Conservation (phyloP, 2,113 vertebrate species). For the Coracopsis vasa region DNA sequence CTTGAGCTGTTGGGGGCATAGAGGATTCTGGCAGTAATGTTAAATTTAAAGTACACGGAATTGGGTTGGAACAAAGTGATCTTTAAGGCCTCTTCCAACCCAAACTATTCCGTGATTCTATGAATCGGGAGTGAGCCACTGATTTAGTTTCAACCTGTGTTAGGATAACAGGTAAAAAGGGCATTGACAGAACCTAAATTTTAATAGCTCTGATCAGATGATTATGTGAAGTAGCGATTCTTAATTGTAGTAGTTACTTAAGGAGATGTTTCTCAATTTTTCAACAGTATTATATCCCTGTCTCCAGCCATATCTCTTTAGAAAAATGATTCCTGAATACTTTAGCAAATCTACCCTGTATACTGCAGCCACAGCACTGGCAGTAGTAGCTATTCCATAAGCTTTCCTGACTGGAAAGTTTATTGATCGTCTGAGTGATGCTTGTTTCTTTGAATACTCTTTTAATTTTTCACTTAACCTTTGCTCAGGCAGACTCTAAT, state of each 20-base stretch:
- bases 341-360: neutral
- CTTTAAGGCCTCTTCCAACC: neutral
- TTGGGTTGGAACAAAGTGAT: neutral
- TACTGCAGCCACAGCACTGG: neutral
- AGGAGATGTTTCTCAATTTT: neutral
- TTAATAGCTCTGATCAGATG: neutral
- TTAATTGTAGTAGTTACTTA: neutral
- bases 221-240: neutral
- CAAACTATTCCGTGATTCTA: neutral
- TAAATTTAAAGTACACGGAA: neutral
- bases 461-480: neutral
- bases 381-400: neutral
- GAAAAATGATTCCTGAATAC: neutral
- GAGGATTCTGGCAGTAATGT: fast-evolving
- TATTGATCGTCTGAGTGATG: neutral
- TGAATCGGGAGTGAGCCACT: neutral
- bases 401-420: neutral
- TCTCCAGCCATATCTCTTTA: neutral
- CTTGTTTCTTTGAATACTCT: neutral
- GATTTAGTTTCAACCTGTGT: neutral
- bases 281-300: neutral
- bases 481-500: neutral
- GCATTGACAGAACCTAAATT: neutral
- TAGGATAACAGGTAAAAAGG: neutral
- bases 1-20: neutral